Conservation (phyloP, 2,888 invertebrate species). For the Agrotis clavis region DNA sequence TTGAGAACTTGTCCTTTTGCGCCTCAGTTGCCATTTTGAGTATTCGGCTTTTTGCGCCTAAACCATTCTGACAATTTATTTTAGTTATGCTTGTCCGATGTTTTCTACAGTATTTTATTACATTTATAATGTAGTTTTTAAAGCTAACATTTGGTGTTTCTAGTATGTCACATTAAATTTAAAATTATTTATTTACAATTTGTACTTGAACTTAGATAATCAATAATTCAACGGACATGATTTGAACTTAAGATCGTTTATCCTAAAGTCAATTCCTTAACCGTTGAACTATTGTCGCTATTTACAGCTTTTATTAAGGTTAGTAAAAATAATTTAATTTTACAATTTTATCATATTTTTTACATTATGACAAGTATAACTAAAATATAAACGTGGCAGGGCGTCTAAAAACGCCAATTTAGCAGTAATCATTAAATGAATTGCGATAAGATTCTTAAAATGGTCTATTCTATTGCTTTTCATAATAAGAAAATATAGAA, state of each 20-base stretch:
- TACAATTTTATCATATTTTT: neutral
- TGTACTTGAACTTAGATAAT: constrained; percentile 29
- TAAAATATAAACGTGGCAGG: neutral
- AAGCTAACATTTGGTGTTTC: constrained; percentile 50
- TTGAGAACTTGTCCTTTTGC: too few relatives aligned
- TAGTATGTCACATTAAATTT: constrained; percentile 35
- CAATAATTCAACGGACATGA: neutral
- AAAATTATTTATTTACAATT: constrained; percentile 43
- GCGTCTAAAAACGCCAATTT: too few relatives aligned
- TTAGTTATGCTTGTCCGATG: constrained; percentile 50
- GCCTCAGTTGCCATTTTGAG: too few relatives aligned
- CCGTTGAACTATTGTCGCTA: neutral
- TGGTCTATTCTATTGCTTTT: too few relatives aligned
- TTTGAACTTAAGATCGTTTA: neutral
- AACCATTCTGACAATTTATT: neutral
- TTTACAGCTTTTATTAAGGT: constrained; percentile 6
- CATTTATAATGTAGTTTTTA: constrained; percentile 26
- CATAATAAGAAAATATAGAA: too few relatives aligned
- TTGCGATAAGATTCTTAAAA: too few relatives aligned
- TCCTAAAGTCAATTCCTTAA: neutral
- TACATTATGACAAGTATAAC: constrained; percentile 37
- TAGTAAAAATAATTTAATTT: constrained; percentile 39
- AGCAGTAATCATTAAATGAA: too few relatives aligned
- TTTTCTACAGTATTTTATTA: constrained; percentile 31
- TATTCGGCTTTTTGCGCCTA: too few relatives aligned